A percentile compares a stretch with the other conserved stretches of the same genome.
Conservation (phyloP, 1,140 invertebrate species). For the Neomicropteryx cornuta region DNA sequence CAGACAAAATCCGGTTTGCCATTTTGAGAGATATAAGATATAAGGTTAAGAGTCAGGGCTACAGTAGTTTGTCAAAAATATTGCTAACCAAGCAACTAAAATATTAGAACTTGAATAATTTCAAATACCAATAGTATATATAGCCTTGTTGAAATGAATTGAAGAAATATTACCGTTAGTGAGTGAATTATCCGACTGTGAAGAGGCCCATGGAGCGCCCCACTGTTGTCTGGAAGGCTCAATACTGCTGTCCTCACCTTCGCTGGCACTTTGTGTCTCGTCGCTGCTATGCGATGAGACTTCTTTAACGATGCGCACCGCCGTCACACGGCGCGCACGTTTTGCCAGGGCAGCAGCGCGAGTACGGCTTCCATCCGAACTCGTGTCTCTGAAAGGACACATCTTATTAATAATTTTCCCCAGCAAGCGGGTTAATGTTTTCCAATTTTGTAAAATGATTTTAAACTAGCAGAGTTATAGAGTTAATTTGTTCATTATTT, state of each 20-base stretch:
- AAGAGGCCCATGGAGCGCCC: conserved; percentile 39
- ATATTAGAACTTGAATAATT: neutral
- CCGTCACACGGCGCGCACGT: conserved; percentile 25
- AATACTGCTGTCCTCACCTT: no score
- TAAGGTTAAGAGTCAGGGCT: no score
- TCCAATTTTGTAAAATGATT: no score
- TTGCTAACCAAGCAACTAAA: no score
- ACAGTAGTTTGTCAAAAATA: no score
- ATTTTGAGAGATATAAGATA: no score
- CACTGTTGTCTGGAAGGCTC: conserved; percentile 34
- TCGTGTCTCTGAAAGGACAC: conserved; percentile 14
- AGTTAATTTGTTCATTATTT: no score
- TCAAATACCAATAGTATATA: neutral
- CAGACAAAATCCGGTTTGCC: no score
- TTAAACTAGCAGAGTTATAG: no score
- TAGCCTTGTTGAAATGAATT: neutral
- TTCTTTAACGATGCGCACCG: conserved; percentile 30
- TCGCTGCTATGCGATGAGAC: conserved; percentile 31
- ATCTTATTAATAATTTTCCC: no score
- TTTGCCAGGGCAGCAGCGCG: conserved; percentile 22
- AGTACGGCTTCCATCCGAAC: conserved; percentile 13
- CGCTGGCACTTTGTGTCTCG: conserved; percentile 25
- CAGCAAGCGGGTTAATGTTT: no score
- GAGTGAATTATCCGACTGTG: conserved; percentile 24
- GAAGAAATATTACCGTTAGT: conserved; percentile 18